Percentiles rank a stretch among this genome's conserved stretches.
These are phyloP conservation scores for Dendrophyllia cribrosa DNA, from an alignment of 64 coral and sea anemone species.

Conservation along the genomic window DNA sequence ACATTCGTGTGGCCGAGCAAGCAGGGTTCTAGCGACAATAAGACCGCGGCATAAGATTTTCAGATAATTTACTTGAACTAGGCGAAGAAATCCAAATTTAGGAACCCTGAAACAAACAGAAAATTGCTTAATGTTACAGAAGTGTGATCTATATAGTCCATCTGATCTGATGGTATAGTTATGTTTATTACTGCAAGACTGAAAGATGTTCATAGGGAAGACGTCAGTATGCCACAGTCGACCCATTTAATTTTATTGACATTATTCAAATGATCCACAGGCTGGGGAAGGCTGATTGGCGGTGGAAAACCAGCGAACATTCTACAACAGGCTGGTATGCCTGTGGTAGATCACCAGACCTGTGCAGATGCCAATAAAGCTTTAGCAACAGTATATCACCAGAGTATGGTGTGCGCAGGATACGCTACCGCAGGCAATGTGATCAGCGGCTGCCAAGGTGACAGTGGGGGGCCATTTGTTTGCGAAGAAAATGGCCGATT, in stretches of 20 bases:
- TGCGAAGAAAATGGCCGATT: conserved; percentile 72
- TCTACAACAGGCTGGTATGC: conserved; percentile 83
- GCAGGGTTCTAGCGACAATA: no score
- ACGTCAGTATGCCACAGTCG: no score
- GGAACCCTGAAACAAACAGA: no score
- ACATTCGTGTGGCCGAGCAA: no score
- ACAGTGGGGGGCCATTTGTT: conserved; percentile 85
- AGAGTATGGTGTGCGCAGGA: conserved; percentile 83
- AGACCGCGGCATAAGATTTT: no score
- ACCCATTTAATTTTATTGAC: background rate
- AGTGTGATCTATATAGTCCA: no score
- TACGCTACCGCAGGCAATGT: conserved; percentile 72
- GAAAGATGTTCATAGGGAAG: no score
- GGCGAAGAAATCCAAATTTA: no score
- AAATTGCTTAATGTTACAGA: no score
- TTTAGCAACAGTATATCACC: conserved; percentile 74
- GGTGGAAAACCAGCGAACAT: conserved; percentile 77
- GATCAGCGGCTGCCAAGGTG: conserved; percentile 88
- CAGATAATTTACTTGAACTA: no score
- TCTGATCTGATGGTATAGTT: no score
- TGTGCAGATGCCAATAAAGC: conserved; percentile 71
- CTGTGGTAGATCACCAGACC: conserved; percentile 65
- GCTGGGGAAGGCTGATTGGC: conserved; percentile 80
- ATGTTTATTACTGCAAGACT: no score
- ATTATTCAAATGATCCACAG: background rate